Percentiles rank a stretch among this genome's conserved stretches.
Evolutionary conservation across 2,888 invertebrate species (phyloP).

Genomic region (Phengaris arion): DNA sequence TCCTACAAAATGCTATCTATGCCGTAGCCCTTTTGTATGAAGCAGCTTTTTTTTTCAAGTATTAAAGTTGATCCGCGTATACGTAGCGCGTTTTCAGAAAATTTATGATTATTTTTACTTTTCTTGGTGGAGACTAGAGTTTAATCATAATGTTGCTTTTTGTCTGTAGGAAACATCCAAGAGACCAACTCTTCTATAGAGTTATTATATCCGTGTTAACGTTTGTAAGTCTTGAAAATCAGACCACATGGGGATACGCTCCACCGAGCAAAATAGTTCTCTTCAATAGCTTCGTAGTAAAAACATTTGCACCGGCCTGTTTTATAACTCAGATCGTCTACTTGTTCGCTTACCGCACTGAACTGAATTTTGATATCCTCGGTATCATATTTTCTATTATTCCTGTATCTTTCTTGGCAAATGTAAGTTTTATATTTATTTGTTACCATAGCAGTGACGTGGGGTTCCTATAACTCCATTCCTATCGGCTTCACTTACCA

Average conservation of each 20-base stretch:
- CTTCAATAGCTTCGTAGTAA: neutral
- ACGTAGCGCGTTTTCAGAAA: too few relatives aligned
- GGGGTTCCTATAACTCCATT: too few relatives aligned
- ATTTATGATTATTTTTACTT: too few relatives aligned
- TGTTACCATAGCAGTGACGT: neutral
- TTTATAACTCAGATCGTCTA: constrained; percentile 34
- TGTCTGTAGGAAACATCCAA: constrained; percentile 14
- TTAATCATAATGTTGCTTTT: neutral
- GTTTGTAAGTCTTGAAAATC: neutral
- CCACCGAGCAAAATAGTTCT: neutral
- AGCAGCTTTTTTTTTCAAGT: too few relatives aligned
- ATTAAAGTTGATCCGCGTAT: too few relatives aligned
- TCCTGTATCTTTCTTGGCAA: constrained; percentile 34
- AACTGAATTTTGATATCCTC: constrained; percentile 34
- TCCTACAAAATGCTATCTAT: too few relatives aligned
- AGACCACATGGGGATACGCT: constrained; percentile 1
- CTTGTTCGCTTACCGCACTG: constrained; percentile 33
- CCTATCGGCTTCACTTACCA: too few relatives aligned
- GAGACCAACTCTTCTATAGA: neutral
- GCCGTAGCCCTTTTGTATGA: too few relatives aligned
- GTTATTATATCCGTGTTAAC: neutral
- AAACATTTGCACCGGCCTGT: neutral
- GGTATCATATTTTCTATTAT: constrained; percentile 35
- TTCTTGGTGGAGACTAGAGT: too few relatives aligned
- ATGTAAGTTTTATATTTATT: constrained; percentile 35